Percentiles rank a stretch among this genome's conserved stretches.
phyloP scores from a whole-genome alignment of 2,888 invertebrate species.

The Augochlorella aurata region DNA sequence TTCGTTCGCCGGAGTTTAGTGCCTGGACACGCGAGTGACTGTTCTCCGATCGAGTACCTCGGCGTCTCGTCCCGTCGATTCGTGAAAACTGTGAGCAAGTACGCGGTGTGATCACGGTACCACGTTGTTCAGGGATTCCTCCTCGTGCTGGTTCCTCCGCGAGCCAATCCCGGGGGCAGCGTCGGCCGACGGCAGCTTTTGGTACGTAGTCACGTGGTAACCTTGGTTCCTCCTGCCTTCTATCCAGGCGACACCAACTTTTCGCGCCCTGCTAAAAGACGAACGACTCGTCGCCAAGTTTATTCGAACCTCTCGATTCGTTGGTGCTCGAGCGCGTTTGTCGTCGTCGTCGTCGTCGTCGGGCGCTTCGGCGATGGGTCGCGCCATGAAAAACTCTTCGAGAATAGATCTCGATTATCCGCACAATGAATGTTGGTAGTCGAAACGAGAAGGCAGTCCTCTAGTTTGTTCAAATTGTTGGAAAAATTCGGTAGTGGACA shows the following conservation, averaged over 20 bases:
- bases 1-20: conserved; percentile 12
- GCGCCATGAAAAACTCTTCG: background rate
- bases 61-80: background rate
- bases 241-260: background rate
- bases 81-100: conserved; percentile 57
- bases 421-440: too few relatives aligned
- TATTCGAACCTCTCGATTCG: background rate
- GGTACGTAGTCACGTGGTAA: conserved; percentile 59
- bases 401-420: background rate
- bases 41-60: background rate
- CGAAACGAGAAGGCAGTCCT: too few relatives aligned
- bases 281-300: background rate
- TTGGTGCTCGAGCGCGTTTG: background rate
- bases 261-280: background rate
- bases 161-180: conserved; percentile 45
- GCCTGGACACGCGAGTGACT: conserved; percentile 56
- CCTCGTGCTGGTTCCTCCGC: conserved; percentile 38
- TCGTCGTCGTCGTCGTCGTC: background rate
- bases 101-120: conserved; percentile 51
- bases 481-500: background rate
- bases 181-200: conserved; percentile 77
- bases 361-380: background rate
- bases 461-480: background rate
- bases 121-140: conserved; percentile 53
- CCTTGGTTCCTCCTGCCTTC: background rate